phyloP scores from a whole-genome alignment of 2,113 vertebrate species.

The Dinomys branickii region DNA sequence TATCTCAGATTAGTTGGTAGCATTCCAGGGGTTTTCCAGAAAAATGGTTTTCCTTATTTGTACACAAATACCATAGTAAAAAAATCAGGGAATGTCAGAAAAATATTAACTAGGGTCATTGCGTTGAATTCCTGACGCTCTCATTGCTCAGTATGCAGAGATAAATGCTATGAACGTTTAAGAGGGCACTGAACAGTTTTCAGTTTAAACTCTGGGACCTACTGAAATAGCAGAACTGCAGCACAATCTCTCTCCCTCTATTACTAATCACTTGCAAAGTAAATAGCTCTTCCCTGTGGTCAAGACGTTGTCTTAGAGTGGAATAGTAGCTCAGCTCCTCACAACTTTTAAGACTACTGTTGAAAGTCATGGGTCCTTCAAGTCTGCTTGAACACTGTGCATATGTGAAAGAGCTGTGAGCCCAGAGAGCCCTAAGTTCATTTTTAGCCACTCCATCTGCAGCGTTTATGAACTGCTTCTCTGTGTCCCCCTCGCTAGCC shows the following conservation, averaged over 20 bases:
- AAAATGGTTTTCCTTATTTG: constrained; percentile 55
- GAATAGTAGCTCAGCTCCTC: not conserved
- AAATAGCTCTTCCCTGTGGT: not conserved
- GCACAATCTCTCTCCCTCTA: not conserved
- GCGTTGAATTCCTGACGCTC: constrained; percentile 52
- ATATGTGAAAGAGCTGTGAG: not conserved
- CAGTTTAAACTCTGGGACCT: not conserved
- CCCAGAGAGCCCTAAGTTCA: not conserved
- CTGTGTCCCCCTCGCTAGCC: no score
- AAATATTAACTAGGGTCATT: constrained; percentile 7
- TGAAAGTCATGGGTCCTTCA: not conserved
- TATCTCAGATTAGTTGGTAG: not conserved
- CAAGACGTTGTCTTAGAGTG: not conserved
- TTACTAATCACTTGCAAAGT: not conserved
- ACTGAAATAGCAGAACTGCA: not conserved
- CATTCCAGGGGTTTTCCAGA: constrained; percentile 34
- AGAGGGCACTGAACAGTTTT: not conserved
- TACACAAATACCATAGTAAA: constrained; percentile 26
- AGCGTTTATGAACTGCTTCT: not conserved
- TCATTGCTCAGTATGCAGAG: not conserved
- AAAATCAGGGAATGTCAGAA: constrained; percentile 43
- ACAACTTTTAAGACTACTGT: not conserved
- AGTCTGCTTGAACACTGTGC: not conserved
- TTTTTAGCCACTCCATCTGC: not conserved
- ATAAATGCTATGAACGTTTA: not conserved